These are phyloP conservation scores for Erythrolamprus reginae DNA, from an alignment of 2,113 vertebrate species.

Conservation along the genomic window DNA sequence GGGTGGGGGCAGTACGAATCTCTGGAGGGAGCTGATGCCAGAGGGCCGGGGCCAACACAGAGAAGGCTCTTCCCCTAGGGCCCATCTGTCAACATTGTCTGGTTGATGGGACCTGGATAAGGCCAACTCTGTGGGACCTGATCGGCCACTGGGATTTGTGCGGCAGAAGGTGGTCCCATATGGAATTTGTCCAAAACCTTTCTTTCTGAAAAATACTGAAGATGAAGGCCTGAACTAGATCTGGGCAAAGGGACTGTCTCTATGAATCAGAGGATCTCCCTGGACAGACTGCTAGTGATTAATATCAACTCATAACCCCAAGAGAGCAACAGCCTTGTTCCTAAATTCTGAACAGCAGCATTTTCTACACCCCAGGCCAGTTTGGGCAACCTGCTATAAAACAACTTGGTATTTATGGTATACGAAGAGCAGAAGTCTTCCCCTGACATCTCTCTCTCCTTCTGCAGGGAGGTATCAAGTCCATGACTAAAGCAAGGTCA, in stretches of 20 bases:
- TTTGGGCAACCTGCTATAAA: not conserved
- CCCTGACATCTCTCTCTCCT: not conserved
- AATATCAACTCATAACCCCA: not conserved
- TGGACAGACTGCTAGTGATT: not conserved
- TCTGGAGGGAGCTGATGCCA: no score
- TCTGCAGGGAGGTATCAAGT: not conserved
- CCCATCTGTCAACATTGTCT: no score
- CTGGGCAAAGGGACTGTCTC: not conserved
- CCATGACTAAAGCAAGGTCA: not conserved
- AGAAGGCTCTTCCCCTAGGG: no score
- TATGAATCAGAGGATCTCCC: not conserved
- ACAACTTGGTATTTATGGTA: not conserved
- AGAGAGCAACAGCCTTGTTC: slow-evolving; percentile 4
- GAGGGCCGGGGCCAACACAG: no score
- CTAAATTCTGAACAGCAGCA: not conserved
- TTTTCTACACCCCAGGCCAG: not conserved
- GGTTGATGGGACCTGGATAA: no score
- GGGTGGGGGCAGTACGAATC: no score
- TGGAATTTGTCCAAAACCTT: not conserved
- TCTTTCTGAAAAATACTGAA: not conserved
- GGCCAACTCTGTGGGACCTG: no score
- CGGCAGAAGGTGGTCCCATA: no score
- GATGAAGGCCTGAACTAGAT: not conserved
- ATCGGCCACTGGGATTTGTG: no score
- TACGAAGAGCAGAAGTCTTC: not conserved